These are phyloP conservation scores for Vandiemenella viatica DNA, from an alignment of 2,888 invertebrate genomes.

Conservation along the genomic window DNA sequence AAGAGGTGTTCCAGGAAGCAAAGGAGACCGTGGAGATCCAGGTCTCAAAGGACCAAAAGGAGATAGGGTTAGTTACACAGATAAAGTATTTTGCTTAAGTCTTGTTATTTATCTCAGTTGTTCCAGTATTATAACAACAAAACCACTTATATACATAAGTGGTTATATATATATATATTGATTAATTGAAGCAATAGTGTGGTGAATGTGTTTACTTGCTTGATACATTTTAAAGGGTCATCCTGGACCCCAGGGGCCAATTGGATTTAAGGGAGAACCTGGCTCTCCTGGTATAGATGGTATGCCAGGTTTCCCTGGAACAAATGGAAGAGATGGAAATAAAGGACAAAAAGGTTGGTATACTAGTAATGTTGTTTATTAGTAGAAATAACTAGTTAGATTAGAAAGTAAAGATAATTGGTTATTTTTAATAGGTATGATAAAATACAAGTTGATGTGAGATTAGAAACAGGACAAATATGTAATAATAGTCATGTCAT, in stretches of 20 bases:
- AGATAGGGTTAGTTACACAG: conserved; percentile 20
- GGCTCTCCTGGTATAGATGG: conserved; percentile 33
- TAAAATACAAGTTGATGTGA: too few species aligned
- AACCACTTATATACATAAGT: too few species aligned
- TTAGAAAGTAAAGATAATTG: too few species aligned
- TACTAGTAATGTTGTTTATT: background rate
- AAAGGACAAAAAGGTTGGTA: conserved; percentile 20
- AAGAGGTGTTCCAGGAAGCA: conserved; percentile 53
- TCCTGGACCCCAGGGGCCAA: conserved; percentile 33
- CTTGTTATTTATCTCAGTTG: too few species aligned
- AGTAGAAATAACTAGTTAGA: too few species aligned
- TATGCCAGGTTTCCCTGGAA: conserved; percentile 18
- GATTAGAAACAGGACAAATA: too few species aligned
- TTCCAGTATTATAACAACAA: conserved; percentile 20
- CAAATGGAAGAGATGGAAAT: conserved; percentile 20
- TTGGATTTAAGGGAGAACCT: conserved; percentile 37
- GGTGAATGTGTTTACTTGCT: conserved; percentile 18
- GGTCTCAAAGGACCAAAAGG: conserved; percentile 32
- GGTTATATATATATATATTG: too few species aligned
- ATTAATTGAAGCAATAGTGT: conserved; percentile 19
- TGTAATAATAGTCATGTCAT: too few species aligned
- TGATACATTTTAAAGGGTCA: conserved; percentile 26
- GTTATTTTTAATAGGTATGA: too few species aligned
- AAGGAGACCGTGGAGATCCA: conserved; percentile 52
- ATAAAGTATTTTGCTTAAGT: too few species aligned